A percentile compares a stretch with the other conserved stretches of the same genome.
These are phyloP conservation scores for Chalcis sispes DNA, from an alignment of 2,888 invertebrate species.

Conservation along the genomic window DNA sequence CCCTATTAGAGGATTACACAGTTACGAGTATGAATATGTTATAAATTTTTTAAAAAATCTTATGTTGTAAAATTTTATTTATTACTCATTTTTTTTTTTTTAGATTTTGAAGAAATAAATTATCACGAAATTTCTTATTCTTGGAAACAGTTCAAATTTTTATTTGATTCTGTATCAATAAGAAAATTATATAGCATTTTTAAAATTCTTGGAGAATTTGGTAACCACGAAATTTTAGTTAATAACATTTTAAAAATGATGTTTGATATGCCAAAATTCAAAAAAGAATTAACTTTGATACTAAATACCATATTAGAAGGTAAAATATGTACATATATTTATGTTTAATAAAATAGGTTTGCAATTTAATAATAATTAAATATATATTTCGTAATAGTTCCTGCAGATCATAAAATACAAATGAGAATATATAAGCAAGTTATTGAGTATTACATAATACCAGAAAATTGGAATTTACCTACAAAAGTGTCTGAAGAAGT, in stretches of 20 bases:
- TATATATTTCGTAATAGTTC: constrained; percentile 56
- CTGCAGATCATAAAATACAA: constrained; percentile 47
- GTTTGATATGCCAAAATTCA: constrained; percentile 76
- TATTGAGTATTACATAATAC: constrained; percentile 66
- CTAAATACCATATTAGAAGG: constrained; percentile 79
- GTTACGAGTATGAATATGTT: constrained; percentile 59
- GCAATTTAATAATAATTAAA: constrained; percentile 9
- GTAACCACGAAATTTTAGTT: constrained; percentile 79
- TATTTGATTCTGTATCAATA: constrained; percentile 77
- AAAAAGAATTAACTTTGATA: constrained; percentile 81
- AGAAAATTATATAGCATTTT: constrained; percentile 79
- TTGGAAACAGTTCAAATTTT: constrained; percentile 83
- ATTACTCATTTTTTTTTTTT: constrained; percentile 26
- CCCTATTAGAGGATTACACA: constrained; percentile 79
- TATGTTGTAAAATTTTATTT: constrained; percentile 5
- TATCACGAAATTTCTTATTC: constrained; percentile 74
- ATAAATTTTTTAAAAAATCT: constrained; percentile 2
- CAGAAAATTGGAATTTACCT: constrained; percentile 70
- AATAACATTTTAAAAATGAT: constrained; percentile 82
- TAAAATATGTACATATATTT: constrained; percentile 63
- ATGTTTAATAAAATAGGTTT: not conserved
- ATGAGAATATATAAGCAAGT: constrained; percentile 66
- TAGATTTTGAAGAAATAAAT: constrained; percentile 74
- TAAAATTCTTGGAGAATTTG: constrained; percentile 78
- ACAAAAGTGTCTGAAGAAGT: constrained; percentile 64